Conservation (phyloP, 2,113 vertebrate species). For the Colaptes auratus region DNA sequence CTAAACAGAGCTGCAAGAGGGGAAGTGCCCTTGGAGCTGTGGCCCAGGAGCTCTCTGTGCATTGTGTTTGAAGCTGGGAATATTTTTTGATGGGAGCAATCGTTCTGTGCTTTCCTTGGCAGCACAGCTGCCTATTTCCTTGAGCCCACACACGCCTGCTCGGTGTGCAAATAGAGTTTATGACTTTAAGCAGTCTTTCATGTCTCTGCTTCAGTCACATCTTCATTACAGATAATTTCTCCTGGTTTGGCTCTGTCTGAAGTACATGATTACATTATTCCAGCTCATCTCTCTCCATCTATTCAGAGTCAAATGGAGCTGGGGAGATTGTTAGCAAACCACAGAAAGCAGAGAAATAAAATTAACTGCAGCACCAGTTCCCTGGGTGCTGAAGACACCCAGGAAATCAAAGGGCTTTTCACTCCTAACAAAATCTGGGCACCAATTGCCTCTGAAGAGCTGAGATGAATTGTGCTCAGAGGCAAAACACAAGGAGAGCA, state of each 20-base stretch:
- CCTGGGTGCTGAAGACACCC: not conserved
- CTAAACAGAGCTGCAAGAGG: not conserved
- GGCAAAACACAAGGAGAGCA: not conserved
- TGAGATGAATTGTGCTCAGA: not conserved
- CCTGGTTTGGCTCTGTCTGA: not conserved
- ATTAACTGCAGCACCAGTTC: not conserved
- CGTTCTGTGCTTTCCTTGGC: not conserved
- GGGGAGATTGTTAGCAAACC: conserved; percentile 25
- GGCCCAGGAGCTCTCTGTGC: not conserved
- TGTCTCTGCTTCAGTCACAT: not conserved
- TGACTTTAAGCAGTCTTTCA: not conserved
- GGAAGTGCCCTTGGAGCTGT: not conserved
- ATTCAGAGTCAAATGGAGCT: not conserved
- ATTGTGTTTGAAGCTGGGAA: not conserved
- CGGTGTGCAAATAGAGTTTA: not conserved
- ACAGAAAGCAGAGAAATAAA: conserved; percentile 16
- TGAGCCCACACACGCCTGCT: not conserved
- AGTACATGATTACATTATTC: not conserved
- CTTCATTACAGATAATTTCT: not conserved
- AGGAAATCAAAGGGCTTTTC: conserved; percentile 50
- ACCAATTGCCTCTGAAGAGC: conserved; percentile 20
- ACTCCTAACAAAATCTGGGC: conserved; percentile 31
- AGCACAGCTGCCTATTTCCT: not conserved
- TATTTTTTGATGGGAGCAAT: not conserved
- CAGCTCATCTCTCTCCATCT: not conserved